Base-by-base conservation (phyloP, 2,113 vertebrate species). In the Mixornis gularis region DNA sequence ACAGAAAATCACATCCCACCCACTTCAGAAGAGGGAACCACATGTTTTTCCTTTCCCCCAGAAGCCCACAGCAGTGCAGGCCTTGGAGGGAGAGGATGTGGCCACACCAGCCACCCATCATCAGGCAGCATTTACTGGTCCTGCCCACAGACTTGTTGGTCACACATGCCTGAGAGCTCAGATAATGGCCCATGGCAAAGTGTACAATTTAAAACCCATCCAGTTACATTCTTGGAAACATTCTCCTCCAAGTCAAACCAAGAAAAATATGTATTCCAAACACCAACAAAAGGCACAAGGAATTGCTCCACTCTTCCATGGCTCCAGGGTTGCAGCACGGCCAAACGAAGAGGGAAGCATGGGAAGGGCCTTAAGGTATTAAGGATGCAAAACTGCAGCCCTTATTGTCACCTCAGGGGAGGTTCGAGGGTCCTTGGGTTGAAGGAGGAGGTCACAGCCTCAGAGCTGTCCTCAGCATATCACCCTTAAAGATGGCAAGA, bases 41-140 rank as follows among this genome's bases (percentile, higher is more conserved):
- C 62, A 65, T 53, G 41, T 89, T 94, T 95, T 92, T 53, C 17
- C 38, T 52, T 32, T 92, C 38, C 62, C 71, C 20, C 44, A 93
- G 25, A 49, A 95, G 64, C 52, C 79, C 69, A 81, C 70, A 94
- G 83, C 34, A 86, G 21, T 17, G 36, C 93, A 88, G 49, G 58
- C 44, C 41, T 72, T 89, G 66, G 34, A 65, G 40, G 43, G 34
- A 82, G 78, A 94, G 92, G 93, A 94, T 93, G 95, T 95, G 95
- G 90, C 83, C 56, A 76, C 53, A 60, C 3, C 63, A 87, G 29
- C 18, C 60, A 30, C 69, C 68, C 89, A 64, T 60, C 83, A 74
- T 38, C 48, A 92, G 36, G 53, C 74, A 89, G 49, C 72, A 76
- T 68, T 93, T 95, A 40, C 80, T 81, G 77, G 53, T 74, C 58